These are phyloP conservation scores for Hedya salicella DNA, from an alignment of 2,888 invertebrate species.

Conservation along the genomic window DNA sequence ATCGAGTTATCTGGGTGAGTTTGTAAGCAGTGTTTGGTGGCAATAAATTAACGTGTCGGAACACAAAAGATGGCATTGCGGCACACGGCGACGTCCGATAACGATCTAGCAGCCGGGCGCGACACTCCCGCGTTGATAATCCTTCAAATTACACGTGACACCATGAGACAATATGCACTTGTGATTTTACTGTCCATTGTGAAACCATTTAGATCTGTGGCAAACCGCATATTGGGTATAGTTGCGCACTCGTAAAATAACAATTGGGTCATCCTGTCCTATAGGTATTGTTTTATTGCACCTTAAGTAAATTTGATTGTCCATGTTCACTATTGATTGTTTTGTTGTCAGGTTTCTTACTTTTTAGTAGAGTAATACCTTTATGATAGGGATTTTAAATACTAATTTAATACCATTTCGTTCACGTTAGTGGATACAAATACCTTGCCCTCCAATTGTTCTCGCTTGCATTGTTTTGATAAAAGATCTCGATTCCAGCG, in stretches of 20 bases:
- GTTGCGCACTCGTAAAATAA: slow-evolving; percentile 13
- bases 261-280: neutral
- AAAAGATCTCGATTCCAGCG: slow-evolving; percentile 39
- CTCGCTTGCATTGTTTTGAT: slow-evolving; percentile 34
- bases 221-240: slow-evolving; percentile 12
- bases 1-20: slow-evolving; percentile 68
- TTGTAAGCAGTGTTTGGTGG: slow-evolving; percentile 74
- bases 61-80: slow-evolving; percentile 82
- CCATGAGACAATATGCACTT: slow-evolving; percentile 47
- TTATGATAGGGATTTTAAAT: neutral
- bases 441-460: slow-evolving; percentile 31
- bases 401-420: neutral
- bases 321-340: neutral
- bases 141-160: slow-evolving; percentile 55
- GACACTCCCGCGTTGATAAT: slow-evolving; percentile 52
- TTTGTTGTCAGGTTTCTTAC: neutral
- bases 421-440: slow-evolving; percentile 17
- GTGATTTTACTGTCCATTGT: slow-evolving; percentile 36
- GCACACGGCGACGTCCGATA: slow-evolving; percentile 79
- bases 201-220: slow-evolving; percentile 4
- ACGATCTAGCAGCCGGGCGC: slow-evolving; percentile 62
- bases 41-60: slow-evolving; percentile 80
- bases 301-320: neutral
- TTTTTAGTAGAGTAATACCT: neutral
- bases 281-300: neutral